phyloP scores from a whole-genome alignment of 2,888 invertebrate genomes.

The Zaprionus obscuricornis region DNA sequence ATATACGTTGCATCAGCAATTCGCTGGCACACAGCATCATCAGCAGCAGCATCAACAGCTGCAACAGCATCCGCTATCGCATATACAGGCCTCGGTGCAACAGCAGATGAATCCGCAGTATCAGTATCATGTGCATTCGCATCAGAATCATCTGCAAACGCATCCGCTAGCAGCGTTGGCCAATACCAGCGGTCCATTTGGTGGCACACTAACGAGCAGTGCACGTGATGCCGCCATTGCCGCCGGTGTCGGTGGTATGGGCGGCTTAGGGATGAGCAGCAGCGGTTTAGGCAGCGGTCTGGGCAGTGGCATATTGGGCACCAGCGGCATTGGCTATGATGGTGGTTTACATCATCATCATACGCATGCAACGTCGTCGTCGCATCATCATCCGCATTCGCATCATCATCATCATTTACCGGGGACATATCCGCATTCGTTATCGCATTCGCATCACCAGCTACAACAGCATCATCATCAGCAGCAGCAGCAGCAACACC shows the following conservation, averaged over 20 bases:
- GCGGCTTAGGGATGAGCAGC: constrained; percentile 67
- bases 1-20: constrained; percentile 81
- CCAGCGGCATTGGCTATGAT: too few relatives aligned
- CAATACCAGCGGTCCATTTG: constrained; percentile 75
- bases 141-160: constrained; percentile 82
- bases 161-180: constrained; percentile 79
- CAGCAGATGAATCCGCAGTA: constrained; percentile 82
- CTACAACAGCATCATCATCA: constrained; percentile 31
- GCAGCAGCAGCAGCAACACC: constrained; percentile 51
- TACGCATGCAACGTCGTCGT: constrained; percentile 51
- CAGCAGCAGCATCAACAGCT: constrained; percentile 47
- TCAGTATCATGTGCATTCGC: constrained; percentile 82
- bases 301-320: too few relatives aligned
- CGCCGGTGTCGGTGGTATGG: constrained; percentile 26
- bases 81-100: constrained; percentile 81
- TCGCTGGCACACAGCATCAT: constrained; percentile 80
- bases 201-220: constrained; percentile 78
- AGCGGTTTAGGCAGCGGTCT: too few relatives aligned
- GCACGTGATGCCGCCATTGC: constrained; percentile 58
- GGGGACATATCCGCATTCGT: constrained; percentile 49
- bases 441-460: constrained; percentile 46
- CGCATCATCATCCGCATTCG: constrained; percentile 44
- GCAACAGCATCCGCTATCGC: constrained; percentile 65
- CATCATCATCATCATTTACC: constrained; percentile 58
- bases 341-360: constrained; percentile 50